Evolutionary conservation across 1,140 invertebrate species (phyloP).

Genomic region (Maniola jurtina): DNA sequence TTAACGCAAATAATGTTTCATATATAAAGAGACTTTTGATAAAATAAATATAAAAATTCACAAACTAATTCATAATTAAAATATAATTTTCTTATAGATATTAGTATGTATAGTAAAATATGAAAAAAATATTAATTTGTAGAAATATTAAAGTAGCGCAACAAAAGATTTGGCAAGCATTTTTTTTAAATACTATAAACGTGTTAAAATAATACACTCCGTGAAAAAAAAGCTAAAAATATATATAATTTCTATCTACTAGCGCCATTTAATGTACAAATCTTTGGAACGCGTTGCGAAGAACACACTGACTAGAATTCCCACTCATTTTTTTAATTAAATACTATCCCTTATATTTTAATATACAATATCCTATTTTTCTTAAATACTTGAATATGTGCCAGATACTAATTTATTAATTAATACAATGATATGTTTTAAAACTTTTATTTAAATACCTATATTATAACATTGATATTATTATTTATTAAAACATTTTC

Average conservation of each 20-base stretch:
- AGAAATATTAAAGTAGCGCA: background rate
- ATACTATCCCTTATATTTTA: constrained; percentile 4
- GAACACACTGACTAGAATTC: constrained; percentile 74
- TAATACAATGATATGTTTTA: background rate
- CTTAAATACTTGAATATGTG: background rate
- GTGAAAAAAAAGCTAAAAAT: background rate
- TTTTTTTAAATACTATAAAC: too few relatives aligned
- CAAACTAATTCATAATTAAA: too few relatives aligned
- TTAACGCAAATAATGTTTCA: too few relatives aligned
- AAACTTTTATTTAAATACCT: background rate
- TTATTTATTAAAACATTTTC: constrained; percentile 8
- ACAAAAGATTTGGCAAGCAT: background rate
- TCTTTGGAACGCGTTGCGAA: constrained; percentile 74
- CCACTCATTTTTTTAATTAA: constrained; percentile 58
- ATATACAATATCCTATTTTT: background rate
- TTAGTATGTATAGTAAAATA: too few relatives aligned
- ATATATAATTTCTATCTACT: constrained; percentile 24
- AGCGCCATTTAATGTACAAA: constrained; percentile 60
- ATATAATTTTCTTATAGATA: too few relatives aligned
- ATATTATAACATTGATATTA: background rate
- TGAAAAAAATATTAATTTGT: too few relatives aligned
- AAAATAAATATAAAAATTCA: too few relatives aligned
- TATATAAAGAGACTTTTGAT: too few relatives aligned
- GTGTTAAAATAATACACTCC: background rate
- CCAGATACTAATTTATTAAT: background rate